Evolutionary conservation across 2,113 vertebrate genomes (phyloP).

Genomic region (Tragelaphus buxtoni): DNA sequence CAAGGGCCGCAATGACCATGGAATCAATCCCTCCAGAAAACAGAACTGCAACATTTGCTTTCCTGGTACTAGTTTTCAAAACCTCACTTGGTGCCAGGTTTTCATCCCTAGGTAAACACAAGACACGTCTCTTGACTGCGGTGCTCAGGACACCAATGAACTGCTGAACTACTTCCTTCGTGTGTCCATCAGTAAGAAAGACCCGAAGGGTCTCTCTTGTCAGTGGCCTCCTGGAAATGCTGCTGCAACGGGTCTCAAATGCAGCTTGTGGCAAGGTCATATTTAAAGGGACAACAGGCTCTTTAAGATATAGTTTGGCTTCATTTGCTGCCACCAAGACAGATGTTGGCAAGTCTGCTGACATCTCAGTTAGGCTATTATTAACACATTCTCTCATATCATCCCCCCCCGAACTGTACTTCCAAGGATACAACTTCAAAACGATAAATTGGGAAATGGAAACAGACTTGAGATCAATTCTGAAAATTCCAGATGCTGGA

Average conservation of each 20-base stretch:
- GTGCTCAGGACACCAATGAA: conserved; percentile 86
- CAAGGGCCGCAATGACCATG: conserved; percentile 90
- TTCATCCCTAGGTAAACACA: conserved; percentile 74
- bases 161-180: conserved; percentile 68
- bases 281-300: conserved; percentile 87
- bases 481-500: conserved; percentile 90
- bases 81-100: background rate
- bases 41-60: conserved; percentile 86
- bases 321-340: conserved; percentile 74
- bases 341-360: conserved; percentile 75
- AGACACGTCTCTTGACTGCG: conserved; percentile 86
- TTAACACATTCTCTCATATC: conserved; percentile 22
- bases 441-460: conserved; percentile 66
- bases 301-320: conserved; percentile 74
- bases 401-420: conserved; percentile 35
- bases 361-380: conserved; percentile 40
- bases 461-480: conserved; percentile 83
- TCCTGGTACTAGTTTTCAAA: background rate
- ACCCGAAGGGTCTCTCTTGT: conserved; percentile 76
- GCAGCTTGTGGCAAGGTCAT: conserved; percentile 59
- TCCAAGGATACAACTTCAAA: conserved; percentile 89
- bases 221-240: background rate
- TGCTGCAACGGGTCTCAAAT: background rate
- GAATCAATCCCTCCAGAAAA: conserved; percentile 97
- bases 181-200: conserved; percentile 76